Conservation (phyloP, 2,797 vertebrate genomes). For the Takifugu ocellatus region DNA sequence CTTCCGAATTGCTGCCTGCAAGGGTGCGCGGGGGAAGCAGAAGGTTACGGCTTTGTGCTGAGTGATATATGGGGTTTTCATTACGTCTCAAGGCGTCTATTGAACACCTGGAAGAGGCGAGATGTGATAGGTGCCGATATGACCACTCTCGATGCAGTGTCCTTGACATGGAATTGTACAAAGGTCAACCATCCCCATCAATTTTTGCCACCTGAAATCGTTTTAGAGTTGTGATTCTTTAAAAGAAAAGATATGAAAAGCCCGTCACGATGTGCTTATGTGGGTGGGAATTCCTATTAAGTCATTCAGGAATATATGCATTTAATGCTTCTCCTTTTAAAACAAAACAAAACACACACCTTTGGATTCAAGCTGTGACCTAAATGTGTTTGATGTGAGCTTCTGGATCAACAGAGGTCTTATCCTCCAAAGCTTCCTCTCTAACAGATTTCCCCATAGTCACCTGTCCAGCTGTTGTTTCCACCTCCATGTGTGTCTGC, state of each 20-base stretch:
- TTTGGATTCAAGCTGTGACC: conserved; percentile 7
- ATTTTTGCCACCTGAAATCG: neutral
- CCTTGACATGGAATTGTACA: conserved; percentile 16
- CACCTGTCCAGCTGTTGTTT: conserved; percentile 32
- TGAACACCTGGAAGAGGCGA: conserved; percentile 31
- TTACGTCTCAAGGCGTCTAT: conserved; percentile 45
- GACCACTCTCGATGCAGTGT: conserved; percentile 20
- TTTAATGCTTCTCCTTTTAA: neutral
- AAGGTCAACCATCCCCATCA: conserved; percentile 4
- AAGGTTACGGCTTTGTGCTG: conserved; percentile 35
- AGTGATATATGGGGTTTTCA: conserved; percentile 37
- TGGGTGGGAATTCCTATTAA: neutral
- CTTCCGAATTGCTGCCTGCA: conserved; percentile 40
- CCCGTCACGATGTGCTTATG: neutral
- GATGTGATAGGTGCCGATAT: conserved; percentile 49
- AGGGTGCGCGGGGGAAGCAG: conserved; percentile 9
- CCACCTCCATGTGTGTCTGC: conserved; percentile 36
- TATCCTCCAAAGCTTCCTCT: conserved; percentile 30
- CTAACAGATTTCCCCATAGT: conserved; percentile 57
- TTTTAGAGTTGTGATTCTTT: neutral
- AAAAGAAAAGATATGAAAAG: neutral
- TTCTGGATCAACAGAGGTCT: conserved; percentile 32
- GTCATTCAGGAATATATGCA: neutral
- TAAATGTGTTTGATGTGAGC: conserved; percentile 22
- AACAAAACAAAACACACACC: neutral